Base-by-base conservation (phyloP, 1,140 invertebrate species). In the honey bee (Apis mellifera) region DNA sequence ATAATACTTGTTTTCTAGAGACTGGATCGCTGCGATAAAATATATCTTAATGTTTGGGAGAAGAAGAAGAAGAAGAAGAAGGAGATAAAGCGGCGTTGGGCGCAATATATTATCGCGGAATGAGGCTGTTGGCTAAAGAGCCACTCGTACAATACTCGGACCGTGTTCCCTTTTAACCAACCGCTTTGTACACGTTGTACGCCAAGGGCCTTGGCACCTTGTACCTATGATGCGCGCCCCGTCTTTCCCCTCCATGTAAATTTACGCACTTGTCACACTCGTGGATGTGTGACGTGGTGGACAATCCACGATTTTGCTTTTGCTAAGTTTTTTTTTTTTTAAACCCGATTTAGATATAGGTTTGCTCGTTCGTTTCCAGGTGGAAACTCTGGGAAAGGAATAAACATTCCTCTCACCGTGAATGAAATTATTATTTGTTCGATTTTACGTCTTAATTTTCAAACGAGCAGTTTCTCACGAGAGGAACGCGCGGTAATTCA, bases 181-280 rank as follows among this genome's bases (percentile, higher is more conserved):
- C 12, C 59, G 59, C 78, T 74, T 80, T 74, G 78, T 74, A 64
- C 59, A 64, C n/a, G 59, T 55, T 80, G 78, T 80, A 74, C 70
- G 7, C 4, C 32, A 42, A 42, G 32, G 32, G 4, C 32, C 32
- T 42, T 42, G 32, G 32, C 32, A 42, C 5, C 32, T 32, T 80
- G 78, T 80, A 73, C 70, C 78, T 7, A 64, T 55, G 32, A 57
- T 62, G 57, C 13, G 42, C 21, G 50, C 78, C 59, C 32, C n/a
- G 62, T 48, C 42, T 60, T 65, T n/a, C 21, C 59, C 52, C 7
- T 3, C 11, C 26, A 82, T 82, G 78, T 50, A 74, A 80, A 80
- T 81, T 81, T 68, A 82, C 64, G 73, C 64, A 48, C 76, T 82
- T n/a, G n/a, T n/a, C n/a, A n/a, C n/a, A n/a, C n/a, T n/a, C n/a